Conservation (phyloP, 2,888 invertebrate genomes). For the Cephus runcator region DNA sequence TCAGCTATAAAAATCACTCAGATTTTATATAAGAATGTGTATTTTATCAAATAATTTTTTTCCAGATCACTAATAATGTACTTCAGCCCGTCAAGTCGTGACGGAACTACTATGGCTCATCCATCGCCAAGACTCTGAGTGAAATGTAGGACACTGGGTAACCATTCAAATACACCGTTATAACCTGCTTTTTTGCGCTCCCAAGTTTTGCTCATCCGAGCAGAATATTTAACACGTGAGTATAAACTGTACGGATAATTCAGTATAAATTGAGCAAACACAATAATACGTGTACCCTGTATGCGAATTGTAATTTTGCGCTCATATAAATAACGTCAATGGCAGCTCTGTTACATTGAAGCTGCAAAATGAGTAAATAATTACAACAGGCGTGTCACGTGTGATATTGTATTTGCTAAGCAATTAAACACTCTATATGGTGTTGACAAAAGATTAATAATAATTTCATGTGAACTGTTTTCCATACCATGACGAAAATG, state of each 20-base stretch:
- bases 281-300: too few species aligned
- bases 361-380: too few species aligned
- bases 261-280: neutral
- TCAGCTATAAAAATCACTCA: neutral
- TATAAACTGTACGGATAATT: neutral
- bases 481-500: slow-evolving; percentile 78
- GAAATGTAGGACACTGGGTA: slow-evolving; percentile 61
- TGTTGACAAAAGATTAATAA: neutral
- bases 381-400: too few species aligned
- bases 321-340: too few species aligned
- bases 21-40: neutral
- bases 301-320: too few species aligned
- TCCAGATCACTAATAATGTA: neutral
- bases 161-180: slow-evolving; percentile 63
- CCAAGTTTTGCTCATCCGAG: neutral
- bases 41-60: neutral
- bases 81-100: neutral
- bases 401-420: too few species aligned
- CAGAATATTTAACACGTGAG: neutral
- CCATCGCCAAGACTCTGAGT: neutral
- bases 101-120: neutral
- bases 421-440: too few species aligned
- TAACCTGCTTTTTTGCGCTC: slow-evolving; percentile 47
- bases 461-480: neutral
- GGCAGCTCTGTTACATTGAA: too few species aligned